Percentiles rank a stretch among this genome's conserved stretches.
phyloP scores from a whole-genome alignment of 2,888 invertebrate species.

The Macrophya annulata region DNA sequence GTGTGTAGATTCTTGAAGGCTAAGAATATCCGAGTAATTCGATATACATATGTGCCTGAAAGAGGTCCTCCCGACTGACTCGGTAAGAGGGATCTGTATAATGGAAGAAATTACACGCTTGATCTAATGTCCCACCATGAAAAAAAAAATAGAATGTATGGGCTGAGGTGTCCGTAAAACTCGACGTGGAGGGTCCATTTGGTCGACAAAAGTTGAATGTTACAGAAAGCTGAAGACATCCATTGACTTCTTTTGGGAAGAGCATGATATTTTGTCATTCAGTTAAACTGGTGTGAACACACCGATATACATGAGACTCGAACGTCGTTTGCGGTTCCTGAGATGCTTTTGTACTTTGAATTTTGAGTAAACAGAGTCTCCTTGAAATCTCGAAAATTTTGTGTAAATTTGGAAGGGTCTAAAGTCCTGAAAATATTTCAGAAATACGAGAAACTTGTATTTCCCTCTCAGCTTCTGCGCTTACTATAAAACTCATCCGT shows the following conservation, averaged over 20 bases:
- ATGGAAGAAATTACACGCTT: constrained; percentile 16
- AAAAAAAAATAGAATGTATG: constrained; percentile 13
- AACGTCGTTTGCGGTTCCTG: not conserved
- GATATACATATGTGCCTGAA: not conserved
- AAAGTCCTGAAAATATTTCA: not conserved
- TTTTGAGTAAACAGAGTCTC: not conserved
- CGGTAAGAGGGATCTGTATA: not conserved
- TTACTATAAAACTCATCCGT: not conserved
- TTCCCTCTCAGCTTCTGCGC: not conserved
- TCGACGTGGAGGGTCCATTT: constrained; percentile 39
- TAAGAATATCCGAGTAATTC: not conserved
- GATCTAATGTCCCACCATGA: constrained; percentile 7
- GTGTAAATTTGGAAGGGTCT: not conserved
- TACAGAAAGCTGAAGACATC: constrained; percentile 28
- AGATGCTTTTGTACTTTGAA: not conserved
- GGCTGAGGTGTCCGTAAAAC: not conserved
- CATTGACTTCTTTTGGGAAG: constrained; percentile 35
- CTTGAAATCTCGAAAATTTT: not conserved
- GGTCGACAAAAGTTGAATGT: not conserved
- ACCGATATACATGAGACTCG: not conserved
- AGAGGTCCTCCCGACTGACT: not conserved
- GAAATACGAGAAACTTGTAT: not conserved
- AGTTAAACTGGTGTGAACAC: not conserved
- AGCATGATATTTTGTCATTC: constrained; percentile 23
- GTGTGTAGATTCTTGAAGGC: not conserved